Conservation (phyloP, 2,113 vertebrate species). For the Eclectus roratus region DNA sequence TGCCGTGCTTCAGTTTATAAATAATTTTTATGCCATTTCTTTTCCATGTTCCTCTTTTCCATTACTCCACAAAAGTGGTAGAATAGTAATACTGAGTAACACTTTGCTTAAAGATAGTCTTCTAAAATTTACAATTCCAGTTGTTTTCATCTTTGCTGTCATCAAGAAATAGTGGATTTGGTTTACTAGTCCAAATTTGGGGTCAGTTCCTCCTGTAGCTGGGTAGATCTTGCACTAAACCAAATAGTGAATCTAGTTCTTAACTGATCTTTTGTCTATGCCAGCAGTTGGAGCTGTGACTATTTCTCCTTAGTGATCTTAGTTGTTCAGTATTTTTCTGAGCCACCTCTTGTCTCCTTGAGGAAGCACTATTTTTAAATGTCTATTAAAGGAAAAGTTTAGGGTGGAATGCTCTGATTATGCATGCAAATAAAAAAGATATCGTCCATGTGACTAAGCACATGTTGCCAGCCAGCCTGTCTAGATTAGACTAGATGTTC, state of each 20-base stretch:
- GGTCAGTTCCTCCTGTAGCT: neutral
- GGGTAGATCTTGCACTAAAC: neutral
- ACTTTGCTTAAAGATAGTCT: neutral
- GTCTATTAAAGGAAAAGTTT: neutral
- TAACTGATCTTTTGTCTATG: neutral
- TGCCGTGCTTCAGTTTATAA: constrained; percentile 1
- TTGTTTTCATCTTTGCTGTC: neutral
- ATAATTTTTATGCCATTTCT: neutral
- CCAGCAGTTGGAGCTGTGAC: neutral
- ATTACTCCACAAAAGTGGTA: neutral
- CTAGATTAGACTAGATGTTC: neutral
- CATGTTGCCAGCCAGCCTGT: neutral
- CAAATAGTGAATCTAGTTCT: neutral
- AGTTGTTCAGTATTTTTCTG: neutral
- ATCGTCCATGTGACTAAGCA: neutral
- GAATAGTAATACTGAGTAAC: constrained; percentile 13
- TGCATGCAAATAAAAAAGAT: neutral
- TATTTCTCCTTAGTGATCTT: neutral
- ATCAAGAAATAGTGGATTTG: neutral
- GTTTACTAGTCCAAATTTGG: neutral
- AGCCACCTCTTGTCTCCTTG: neutral
- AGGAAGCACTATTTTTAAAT: neutral
- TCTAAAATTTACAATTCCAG: neutral
- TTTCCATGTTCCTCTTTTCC: neutral
- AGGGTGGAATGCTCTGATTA: neutral